Percentiles rank a stretch among this genome's conserved stretches.
These are phyloP conservation scores for Corythornis leucogaster DNA, from an alignment of 2,797 vertebrate genomes.

Conservation along the genomic window DNA sequence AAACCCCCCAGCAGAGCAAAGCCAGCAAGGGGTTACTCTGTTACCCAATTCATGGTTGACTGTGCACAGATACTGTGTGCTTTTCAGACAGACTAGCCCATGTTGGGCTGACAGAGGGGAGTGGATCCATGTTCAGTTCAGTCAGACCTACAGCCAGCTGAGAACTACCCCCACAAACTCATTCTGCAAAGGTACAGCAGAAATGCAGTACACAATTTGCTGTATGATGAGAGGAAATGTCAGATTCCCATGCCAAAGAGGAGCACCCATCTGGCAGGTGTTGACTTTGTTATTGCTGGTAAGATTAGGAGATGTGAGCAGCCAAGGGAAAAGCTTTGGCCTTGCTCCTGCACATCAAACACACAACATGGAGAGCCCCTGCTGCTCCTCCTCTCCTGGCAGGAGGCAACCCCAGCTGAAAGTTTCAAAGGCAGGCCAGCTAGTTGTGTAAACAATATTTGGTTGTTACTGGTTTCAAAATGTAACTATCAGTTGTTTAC, in stretches of 20 bases:
- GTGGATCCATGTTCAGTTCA: accelerated
- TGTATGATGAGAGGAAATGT: neutral
- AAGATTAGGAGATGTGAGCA: neutral
- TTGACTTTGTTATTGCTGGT: neutral
- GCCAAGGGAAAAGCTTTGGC: neutral
- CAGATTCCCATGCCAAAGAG: neutral
- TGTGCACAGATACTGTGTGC: neutral
- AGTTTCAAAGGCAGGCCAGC: neutral
- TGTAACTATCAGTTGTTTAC: neutral
- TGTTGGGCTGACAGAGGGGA: neutral
- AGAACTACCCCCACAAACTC: neutral
- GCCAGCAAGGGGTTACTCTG: neutral
- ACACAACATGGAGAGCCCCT: neutral
- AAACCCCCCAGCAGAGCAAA: neutral
- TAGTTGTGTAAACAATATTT: slow-evolving; percentile 8
- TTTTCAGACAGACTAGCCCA: neutral
- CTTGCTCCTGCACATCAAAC: neutral
- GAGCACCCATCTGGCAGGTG: neutral
- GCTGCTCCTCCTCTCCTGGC: neutral
- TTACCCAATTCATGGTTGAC: neutral
- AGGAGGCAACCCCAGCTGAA: neutral
- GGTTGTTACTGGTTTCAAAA: slow-evolving; percentile 36
- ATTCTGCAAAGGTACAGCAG: neutral
- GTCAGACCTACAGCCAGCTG: neutral
- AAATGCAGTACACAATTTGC: neutral